These are phyloP conservation scores for Rhynchomys soricoides DNA, from an alignment of 2,113 vertebrate species.

Conservation along the genomic window DNA sequence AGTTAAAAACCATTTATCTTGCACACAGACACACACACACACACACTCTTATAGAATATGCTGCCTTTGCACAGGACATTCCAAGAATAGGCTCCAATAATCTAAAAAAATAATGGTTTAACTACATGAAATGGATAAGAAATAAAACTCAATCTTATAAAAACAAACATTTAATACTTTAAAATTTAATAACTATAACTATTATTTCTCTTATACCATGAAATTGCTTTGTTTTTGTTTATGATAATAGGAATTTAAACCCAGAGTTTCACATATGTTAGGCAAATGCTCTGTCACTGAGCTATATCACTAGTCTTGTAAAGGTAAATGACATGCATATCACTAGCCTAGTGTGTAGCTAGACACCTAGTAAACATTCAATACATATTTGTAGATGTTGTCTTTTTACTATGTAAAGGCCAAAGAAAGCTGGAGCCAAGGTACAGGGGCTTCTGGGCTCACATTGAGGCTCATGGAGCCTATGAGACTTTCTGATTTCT, in stretches of 20 bases:
- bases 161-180: slow-evolving; percentile 43
- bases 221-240: background rate
- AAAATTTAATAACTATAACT: slow-evolving; percentile 18
- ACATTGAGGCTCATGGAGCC: background rate
- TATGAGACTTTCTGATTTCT: background rate
- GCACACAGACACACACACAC: background rate
- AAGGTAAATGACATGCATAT: background rate
- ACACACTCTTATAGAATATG: background rate
- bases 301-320: background rate
- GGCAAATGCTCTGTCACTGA: background rate
- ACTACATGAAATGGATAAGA: background rate
- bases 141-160: background rate
- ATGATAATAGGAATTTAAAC: background rate
- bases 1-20: background rate
- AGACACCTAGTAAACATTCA: background rate
- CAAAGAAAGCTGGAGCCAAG: background rate
- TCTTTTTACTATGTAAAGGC: background rate
- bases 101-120: background rate
- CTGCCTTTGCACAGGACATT: slow-evolving; percentile 21
- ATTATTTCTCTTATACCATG: background rate
- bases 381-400: background rate
- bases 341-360: background rate
- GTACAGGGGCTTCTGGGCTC: background rate
- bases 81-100: background rate
- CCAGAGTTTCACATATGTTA: background rate